Evolutionary conservation across 37 sponge, comb jelly and placozoan genomes (phyloP).

Genomic region (Agelas oroides): DNA sequence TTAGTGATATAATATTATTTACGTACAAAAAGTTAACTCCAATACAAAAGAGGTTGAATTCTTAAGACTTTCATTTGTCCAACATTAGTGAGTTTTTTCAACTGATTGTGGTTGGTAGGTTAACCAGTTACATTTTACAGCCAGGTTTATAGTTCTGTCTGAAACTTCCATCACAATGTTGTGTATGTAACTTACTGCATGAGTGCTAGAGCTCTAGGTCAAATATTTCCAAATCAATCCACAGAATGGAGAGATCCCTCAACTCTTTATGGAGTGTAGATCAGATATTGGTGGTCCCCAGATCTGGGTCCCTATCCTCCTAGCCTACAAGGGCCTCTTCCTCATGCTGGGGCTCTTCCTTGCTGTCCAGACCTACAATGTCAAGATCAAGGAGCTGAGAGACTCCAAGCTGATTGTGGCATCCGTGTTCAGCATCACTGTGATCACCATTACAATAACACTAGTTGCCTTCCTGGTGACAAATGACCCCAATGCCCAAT

Average conservation of each 20-base stretch:
- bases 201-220: too few relatives aligned
- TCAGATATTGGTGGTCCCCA: slow-evolving; percentile 7
- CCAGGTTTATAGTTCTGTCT: too few relatives aligned
- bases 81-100: too few relatives aligned
- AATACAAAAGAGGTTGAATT: too few relatives aligned
- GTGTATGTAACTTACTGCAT: too few relatives aligned
- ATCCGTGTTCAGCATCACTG: slow-evolving; percentile 21
- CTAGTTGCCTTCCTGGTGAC: slow-evolving; percentile 31
- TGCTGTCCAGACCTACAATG: slow-evolving; percentile 52
- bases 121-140: too few relatives aligned
- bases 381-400: slow-evolving; percentile 59
- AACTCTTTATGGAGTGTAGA: slow-evolving; percentile 17
- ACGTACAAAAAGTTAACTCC: too few relatives aligned
- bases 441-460: slow-evolving; percentile 30
- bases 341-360: slow-evolving; percentile 56
- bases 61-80: too few relatives aligned
- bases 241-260: slow-evolving; percentile 47
- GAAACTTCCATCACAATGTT: too few relatives aligned
- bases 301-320: slow-evolving; percentile 43
- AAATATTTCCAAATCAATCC: not conserved
- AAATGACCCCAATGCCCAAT: slow-evolving; percentile 20
- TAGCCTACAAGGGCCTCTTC: slow-evolving; percentile 45
- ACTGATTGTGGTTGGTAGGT: too few relatives aligned
- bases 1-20: too few relatives aligned
- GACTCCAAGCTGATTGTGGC: slow-evolving; percentile 71